Conservation (phyloP, 2,888 invertebrate genomes). For the Tillus elongatus region DNA sequence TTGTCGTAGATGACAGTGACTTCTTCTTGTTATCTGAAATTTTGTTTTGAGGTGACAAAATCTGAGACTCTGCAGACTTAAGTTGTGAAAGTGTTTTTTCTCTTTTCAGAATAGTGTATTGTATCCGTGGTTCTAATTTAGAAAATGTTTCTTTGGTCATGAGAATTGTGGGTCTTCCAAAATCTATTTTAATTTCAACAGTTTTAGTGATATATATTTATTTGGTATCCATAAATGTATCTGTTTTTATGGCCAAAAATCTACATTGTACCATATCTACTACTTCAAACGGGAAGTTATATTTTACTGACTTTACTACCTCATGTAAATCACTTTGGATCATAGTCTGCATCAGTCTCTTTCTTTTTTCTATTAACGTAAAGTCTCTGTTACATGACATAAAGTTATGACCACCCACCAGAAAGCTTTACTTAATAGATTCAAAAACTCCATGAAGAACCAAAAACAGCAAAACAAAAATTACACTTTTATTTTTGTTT, state of each 20-base stretch:
- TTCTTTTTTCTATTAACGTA: neutral
- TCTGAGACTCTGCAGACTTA: too few species aligned
- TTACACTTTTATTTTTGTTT: neutral
- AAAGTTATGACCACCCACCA: conserved; percentile 4
- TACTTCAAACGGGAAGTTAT: conserved; percentile 3
- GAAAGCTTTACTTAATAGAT: conserved; percentile 2
- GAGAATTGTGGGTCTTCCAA: conserved; percentile 2
- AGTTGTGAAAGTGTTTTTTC: conserved; percentile 5
- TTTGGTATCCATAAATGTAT: neutral
- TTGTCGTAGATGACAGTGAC: too few species aligned
- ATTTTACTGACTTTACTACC: conserved; percentile 1
- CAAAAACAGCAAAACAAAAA: conserved; percentile 1
- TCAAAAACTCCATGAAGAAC: conserved; percentile 2
- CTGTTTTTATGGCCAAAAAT: conserved; percentile 1
- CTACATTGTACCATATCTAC: conserved; percentile 3
- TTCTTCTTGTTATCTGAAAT: neutral
- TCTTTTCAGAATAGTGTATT: conserved; percentile 2
- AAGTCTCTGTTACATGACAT: neutral
- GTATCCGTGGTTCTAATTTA: conserved; percentile 2
- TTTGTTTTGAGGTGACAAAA: too few species aligned
- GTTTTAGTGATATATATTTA: neutral
- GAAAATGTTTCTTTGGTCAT: conserved; percentile 2
- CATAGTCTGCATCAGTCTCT: conserved; percentile 2
- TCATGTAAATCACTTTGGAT: conserved; percentile 2
- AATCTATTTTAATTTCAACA: conserved; percentile 3